Percentiles rank a stretch among this genome's conserved stretches.
These are phyloP conservation scores for Drosophila basisetae DNA, from an alignment of 2,888 invertebrate genomes.

Conservation along the genomic window DNA sequence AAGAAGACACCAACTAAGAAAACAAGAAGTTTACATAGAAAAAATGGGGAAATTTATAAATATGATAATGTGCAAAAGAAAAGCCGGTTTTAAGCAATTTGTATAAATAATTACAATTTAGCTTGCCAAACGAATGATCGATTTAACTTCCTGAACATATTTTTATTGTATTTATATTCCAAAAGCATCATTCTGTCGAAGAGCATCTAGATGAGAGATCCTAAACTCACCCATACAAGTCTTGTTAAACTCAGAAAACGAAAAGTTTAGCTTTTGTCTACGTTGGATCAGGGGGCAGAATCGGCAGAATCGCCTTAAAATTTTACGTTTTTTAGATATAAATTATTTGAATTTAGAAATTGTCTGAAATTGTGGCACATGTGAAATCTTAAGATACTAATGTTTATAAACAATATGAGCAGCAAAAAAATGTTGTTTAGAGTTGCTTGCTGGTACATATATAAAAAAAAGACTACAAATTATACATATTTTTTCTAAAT, in stretches of 20 bases:
- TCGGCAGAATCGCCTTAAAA: not conserved
- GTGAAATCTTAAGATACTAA: not conserved
- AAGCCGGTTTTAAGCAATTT: not conserved
- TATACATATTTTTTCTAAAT: not conserved
- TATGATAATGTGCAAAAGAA: not conserved
- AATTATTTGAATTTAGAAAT: not conserved
- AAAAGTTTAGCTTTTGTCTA: not conserved
- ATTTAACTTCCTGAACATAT: not conserved
- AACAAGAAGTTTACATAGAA: not conserved
- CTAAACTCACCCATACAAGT: constrained; percentile 10
- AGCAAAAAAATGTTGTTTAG: no score
- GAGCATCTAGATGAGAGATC: not conserved
- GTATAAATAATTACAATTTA: not conserved
- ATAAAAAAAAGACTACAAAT: not conserved
- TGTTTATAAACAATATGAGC: not conserved
- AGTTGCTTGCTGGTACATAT: no score
- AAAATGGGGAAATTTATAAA: not conserved
- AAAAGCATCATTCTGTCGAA: not conserved
- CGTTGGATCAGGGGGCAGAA: accelerated
- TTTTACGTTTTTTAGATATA: not conserved
- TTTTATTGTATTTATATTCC: not conserved
- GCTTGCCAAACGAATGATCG: not conserved
- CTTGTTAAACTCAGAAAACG: not conserved
- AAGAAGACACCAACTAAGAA: not conserved
- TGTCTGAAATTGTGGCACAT: not conserved